Conservation (phyloP, 2,888 invertebrate genomes). For the Frankliniella intonsa region DNA sequence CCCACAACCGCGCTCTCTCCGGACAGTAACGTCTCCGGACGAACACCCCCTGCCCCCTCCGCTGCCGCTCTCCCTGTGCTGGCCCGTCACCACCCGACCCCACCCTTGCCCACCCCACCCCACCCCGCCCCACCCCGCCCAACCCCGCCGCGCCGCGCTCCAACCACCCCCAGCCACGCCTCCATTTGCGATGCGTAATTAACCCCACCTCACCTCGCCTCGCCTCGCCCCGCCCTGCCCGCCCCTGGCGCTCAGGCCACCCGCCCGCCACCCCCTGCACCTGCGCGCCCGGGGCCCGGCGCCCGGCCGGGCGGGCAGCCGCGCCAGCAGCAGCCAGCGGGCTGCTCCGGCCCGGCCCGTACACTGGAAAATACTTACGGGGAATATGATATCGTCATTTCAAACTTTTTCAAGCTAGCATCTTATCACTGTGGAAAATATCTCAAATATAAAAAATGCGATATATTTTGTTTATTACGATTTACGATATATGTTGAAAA, state of each 20-base stretch:
- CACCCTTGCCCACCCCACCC: slow-evolving; percentile 33
- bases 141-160: slow-evolving; percentile 30
- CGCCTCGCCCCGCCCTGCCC: slow-evolving; percentile 20
- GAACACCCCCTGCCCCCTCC: slow-evolving; percentile 23
- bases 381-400: no score
- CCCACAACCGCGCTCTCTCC: background rate
- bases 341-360: no score
- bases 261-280: slow-evolving; percentile 22
- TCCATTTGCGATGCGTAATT: slow-evolving; percentile 11
- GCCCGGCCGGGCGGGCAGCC: no score
- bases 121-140: slow-evolving; percentile 30
- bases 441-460: no score
- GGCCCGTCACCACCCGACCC: slow-evolving; percentile 33
- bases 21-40: slow-evolving; percentile 30
- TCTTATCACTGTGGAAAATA: no score
- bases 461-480: no score
- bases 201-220: slow-evolving; percentile 20
- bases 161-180: slow-evolving; percentile 16
- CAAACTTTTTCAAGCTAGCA: no score
- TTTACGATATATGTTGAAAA: no score
- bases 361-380: no score
- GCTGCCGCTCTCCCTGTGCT: background rate
- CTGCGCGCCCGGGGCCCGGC: no score
- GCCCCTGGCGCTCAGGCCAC: slow-evolving; percentile 12
- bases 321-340: no score